Percentiles rank a stretch among this genome's conserved stretches.
These are phyloP conservation scores for Drosophila baimaii DNA, from an alignment of 1,140 invertebrate genomes.

Conservation along the genomic window DNA sequence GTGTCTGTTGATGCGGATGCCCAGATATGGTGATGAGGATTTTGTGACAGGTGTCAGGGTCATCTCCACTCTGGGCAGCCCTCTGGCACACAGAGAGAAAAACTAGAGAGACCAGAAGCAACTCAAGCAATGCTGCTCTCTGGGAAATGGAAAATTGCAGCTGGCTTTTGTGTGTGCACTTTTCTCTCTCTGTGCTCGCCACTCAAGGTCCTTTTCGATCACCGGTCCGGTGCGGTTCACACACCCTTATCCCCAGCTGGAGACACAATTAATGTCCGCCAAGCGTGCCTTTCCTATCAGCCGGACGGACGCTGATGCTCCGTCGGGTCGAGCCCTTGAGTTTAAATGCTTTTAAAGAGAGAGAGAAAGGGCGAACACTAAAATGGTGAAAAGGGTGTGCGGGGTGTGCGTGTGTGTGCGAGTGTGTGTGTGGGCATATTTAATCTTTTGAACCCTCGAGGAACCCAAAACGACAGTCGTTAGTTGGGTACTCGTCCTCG, in stretches of 20 bases:
- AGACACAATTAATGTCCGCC: slow-evolving; percentile 30
- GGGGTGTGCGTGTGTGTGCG: not conserved
- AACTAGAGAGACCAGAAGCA: too few species aligned
- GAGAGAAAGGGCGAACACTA: not conserved
- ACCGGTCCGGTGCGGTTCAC: slow-evolving; percentile 2
- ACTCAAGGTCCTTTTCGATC: slow-evolving; percentile 3
- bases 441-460: slow-evolving; percentile 48
- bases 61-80: slow-evolving; percentile 6
- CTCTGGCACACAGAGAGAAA: not conserved
- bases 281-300: slow-evolving; percentile 8
- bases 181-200: not conserved
- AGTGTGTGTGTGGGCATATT: slow-evolving; percentile 35
- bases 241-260: slow-evolving; percentile 6
- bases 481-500: slow-evolving; percentile 20
- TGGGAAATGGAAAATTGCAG: too few species aligned
- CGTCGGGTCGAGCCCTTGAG: not conserved
- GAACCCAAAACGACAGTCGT: slow-evolving; percentile 27
- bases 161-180: not conserved
- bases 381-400: not conserved
- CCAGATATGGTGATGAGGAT: slow-evolving; percentile 36
- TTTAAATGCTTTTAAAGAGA: slow-evolving; percentile 15
- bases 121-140: too few species aligned
- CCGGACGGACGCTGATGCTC: not conserved
- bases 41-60: slow-evolving; percentile 70
- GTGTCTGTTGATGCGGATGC: not conserved